These are phyloP conservation scores for Standfussiana lucernea DNA, from an alignment of 2,888 invertebrate species.

Conservation along the genomic window DNA sequence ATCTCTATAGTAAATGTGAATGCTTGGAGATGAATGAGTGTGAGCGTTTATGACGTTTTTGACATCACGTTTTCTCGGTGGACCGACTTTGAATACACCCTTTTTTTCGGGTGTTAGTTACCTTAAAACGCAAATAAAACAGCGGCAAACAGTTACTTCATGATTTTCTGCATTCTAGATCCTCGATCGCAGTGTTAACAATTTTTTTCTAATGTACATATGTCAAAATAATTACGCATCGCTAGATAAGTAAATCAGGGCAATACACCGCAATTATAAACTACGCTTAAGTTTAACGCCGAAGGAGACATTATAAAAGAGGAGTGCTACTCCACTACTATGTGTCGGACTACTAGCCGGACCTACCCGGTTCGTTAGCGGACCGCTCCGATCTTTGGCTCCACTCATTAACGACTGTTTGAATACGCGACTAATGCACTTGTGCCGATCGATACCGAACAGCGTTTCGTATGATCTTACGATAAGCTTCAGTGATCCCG, in stretches of 20 bases:
- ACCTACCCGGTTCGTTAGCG: conserved; percentile 4
- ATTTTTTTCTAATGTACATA: background rate
- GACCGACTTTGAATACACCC: background rate
- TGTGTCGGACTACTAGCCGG: background rate
- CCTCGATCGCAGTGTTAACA: background rate
- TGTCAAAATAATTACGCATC: background rate
- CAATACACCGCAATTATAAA: conserved; percentile 1
- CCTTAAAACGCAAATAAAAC: background rate
- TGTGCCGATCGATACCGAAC: background rate
- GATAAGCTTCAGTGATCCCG: background rate
- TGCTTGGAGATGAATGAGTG: background rate
- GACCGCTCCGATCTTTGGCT: background rate
- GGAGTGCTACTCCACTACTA: background rate
- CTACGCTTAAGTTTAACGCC: background rate
- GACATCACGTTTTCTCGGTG: background rate
- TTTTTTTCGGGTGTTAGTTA: background rate
- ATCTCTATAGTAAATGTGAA: background rate
- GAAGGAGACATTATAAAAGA: background rate
- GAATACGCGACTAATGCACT: background rate
- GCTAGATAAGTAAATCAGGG: background rate
- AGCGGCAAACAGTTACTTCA: background rate
- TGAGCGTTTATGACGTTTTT: background rate
- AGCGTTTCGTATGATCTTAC: conserved; percentile 3
- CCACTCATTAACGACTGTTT: conserved; percentile 22
- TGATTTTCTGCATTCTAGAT: background rate